Evolutionary conservation across 2,113 vertebrate species (phyloP).

Genomic region (Larimichthys crocea): DNA sequence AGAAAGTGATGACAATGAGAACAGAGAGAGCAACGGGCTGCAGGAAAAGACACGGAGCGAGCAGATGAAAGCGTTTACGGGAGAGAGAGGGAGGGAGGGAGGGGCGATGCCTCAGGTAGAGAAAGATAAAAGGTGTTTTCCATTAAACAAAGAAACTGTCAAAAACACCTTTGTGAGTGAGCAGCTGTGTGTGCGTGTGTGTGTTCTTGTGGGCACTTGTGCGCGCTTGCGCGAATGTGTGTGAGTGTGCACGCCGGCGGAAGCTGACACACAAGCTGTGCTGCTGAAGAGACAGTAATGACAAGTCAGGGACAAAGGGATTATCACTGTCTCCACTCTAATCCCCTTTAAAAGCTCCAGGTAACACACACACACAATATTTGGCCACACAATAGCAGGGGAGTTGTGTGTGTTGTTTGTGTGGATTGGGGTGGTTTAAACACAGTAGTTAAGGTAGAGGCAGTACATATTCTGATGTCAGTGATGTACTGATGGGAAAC

Average conservation of each 20-base stretch:
- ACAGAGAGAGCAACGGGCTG: conserved; percentile 67
- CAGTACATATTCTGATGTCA: conserved; percentile 23
- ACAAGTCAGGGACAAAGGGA: conserved; percentile 83
- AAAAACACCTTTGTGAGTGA: conserved; percentile 75
- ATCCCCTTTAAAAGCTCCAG: conserved; percentile 78
- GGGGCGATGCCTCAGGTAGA: conserved; percentile 70
- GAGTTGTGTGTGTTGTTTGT: conserved; percentile 36
- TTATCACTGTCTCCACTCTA: conserved; percentile 83
- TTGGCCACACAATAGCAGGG: conserved; percentile 52
- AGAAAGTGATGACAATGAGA: conserved; percentile 64
- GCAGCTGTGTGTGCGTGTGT: conserved; percentile 64
- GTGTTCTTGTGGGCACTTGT: conserved; percentile 42
- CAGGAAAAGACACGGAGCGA: conserved; percentile 49
- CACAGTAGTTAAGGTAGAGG: conserved; percentile 40
- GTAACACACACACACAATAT: conserved; percentile 69
- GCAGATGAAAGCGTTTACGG: conserved; percentile 76
- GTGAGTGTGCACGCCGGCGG: conserved; percentile 18
- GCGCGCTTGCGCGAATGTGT: conserved; percentile 17
- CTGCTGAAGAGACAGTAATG: conserved; percentile 74
- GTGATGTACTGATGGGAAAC: conserved; percentile 46
- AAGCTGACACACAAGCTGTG: conserved; percentile 65
- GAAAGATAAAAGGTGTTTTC: conserved; percentile 81
- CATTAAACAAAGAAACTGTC: conserved; percentile 82
- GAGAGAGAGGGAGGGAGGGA: conserved; percentile 32
- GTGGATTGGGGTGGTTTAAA: conserved; percentile 30